These are phyloP conservation scores for Auanema sp. DNA, from an alignment of 2,888 invertebrate genomes.

Conservation along the genomic window DNA sequence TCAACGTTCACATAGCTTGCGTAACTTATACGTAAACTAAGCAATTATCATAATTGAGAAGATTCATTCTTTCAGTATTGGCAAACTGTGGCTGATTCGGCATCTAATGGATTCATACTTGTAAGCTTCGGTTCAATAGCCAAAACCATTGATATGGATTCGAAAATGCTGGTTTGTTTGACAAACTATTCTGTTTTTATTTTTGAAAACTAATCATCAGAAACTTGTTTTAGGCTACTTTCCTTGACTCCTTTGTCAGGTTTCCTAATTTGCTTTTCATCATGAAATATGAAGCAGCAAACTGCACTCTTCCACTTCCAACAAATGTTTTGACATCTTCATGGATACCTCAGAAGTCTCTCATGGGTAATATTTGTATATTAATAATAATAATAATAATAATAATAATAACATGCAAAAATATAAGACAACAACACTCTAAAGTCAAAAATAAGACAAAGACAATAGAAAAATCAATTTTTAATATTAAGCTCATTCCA, in stretches of 20 bases:
- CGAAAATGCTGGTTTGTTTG: slow-evolving; percentile 30
- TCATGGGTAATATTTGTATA: slow-evolving; percentile 39
- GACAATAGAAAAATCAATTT: background rate
- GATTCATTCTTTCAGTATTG: slow-evolving; percentile 34
- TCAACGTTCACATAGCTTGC: too few species aligned
- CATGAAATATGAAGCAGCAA: slow-evolving; percentile 42
- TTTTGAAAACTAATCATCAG: slow-evolving; percentile 6
- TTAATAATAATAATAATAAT: too few species aligned
- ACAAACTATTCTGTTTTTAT: slow-evolving; percentile 7
- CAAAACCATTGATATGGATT: slow-evolving; percentile 50
- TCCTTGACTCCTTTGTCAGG: slow-evolving; percentile 36
- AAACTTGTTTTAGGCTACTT: slow-evolving; percentile 14
- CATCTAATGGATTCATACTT: slow-evolving; percentile 40
- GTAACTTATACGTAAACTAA: too few species aligned
- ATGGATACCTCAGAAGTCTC: slow-evolving; percentile 53
- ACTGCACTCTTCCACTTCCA: slow-evolving; percentile 18
- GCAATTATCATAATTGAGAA: background rate
- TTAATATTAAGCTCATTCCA: slow-evolving; percentile 39
- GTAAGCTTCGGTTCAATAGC: slow-evolving; percentile 60
- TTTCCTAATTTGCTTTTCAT: slow-evolving; percentile 52
- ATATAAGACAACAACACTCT: background rate
- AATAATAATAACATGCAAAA: background rate
- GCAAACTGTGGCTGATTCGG: slow-evolving; percentile 36
- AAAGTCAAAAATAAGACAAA: background rate
- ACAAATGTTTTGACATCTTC: slow-evolving; percentile 40